phyloP scores from a whole-genome alignment of 2,797 vertebrate genomes.

The Ceryle rudis region DNA sequence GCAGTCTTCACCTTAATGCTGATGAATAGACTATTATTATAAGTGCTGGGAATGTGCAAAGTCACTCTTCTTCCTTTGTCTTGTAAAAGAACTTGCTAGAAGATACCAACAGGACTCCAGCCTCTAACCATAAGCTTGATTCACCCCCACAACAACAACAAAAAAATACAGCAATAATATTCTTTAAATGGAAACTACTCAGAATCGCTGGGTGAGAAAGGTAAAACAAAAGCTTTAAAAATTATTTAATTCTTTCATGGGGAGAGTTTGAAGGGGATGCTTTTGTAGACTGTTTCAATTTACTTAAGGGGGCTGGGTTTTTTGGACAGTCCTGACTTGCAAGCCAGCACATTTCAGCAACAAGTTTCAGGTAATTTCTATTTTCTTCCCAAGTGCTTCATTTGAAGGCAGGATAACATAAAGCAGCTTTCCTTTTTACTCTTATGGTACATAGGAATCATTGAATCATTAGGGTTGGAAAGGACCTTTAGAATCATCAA shows the following conservation, averaged over 20 bases:
- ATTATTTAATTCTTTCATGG: not conserved
- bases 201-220: not conserved
- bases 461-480: too few species aligned
- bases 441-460: not conserved
- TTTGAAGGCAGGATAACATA: not conserved
- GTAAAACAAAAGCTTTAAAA: not conserved
- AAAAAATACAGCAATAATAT: not conserved
- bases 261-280: not conserved
- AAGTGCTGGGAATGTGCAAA: not conserved
- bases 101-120: not conserved
- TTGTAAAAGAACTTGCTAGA: not conserved
- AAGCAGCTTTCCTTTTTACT: not conserved
- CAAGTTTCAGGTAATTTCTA: not conserved
- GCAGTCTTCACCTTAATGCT: not conserved
- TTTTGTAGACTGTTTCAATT: not conserved
- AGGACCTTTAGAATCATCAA: too few species aligned
- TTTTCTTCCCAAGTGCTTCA: not conserved
- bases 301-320: fast-evolving
- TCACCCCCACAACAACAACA: not conserved
- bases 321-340: not conserved
- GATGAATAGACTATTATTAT: not conserved
- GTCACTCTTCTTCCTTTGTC: not conserved
- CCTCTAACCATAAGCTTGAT: not conserved
- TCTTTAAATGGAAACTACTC: not conserved
- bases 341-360: not conserved